phyloP scores from a whole-genome alignment of 2,888 invertebrate species.

The Leptinotarsa tumamoca region DNA sequence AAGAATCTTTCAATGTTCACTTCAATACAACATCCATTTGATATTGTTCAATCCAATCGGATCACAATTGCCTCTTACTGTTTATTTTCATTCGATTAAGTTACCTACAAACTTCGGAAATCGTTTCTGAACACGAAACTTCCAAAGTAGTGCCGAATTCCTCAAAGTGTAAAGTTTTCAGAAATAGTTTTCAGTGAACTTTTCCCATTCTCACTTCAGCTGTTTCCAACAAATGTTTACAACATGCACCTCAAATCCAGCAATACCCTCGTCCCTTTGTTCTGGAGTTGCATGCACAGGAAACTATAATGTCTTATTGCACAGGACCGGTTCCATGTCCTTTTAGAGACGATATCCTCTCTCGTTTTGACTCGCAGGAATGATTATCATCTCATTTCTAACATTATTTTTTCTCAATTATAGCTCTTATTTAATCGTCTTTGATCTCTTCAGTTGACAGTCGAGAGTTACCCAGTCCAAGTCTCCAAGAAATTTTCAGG shows the following conservation, averaged over 20 bases:
- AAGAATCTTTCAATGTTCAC: too few relatives aligned
- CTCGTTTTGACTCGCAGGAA: too few relatives aligned
- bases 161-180: background rate
- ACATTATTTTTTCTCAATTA: too few relatives aligned
- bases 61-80: too few relatives aligned
- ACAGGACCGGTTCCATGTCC: background rate
- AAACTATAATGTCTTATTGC: conserved; percentile 4
- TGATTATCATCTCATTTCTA: too few relatives aligned
- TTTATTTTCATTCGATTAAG: background rate
- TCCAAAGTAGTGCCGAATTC: background rate
- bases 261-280: background rate
- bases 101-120: background rate
- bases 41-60: too few relatives aligned
- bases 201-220: background rate
- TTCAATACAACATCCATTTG: too few relatives aligned
- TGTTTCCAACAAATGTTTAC: conserved; percentile 20
- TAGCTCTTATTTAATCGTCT: too few relatives aligned
- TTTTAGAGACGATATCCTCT: too few relatives aligned
- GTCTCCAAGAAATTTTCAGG: too few relatives aligned
- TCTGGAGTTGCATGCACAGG: conserved; percentile 18
- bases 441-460: too few relatives aligned
- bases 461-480: too few relatives aligned
- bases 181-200: conserved; percentile 4
- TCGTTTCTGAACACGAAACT: background rate
- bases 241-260: conserved; percentile 15